Evolutionary conservation across 2,797 vertebrate species (phyloP), one percentile per base, ranked within the genome.

Genomic region (Rhinogobio ventralis): DNA sequence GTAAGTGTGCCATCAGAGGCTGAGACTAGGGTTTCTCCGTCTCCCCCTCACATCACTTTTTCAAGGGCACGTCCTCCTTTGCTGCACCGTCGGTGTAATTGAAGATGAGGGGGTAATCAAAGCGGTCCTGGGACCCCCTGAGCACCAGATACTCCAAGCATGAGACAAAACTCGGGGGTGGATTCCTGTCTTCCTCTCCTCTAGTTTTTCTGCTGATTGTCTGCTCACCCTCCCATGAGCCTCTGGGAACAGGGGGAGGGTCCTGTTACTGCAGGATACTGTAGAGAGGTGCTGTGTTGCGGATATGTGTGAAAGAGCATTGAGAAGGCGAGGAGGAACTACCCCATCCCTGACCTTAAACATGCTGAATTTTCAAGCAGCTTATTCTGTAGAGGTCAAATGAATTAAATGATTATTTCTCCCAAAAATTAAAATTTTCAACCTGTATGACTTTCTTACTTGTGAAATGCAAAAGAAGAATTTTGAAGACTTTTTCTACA

Each of bases 221-320:
- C 55, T 76, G 36, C 51, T 28, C 42, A 19, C 4, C 30, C 49
- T 67, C 85, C 87, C 55, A 23, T 25, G 46, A 42, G 81, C 72
- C 62, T 49, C 25, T 19, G 13, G 68, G 82, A 78, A 39, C 25
- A 14, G 19, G 7, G 2, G 60, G 14, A 17, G 60, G 60, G 28
- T 87, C 84, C 69, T 28, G 72, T 89, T 88, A 83, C 88, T 81
- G 51, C 85, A 81, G 49, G 42, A 84, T 83, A 86, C 87, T 89
- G 86, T 89, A 84, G 86, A 39, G 66, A 85, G 60, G 80, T 14
- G 69, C 73, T 66, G 42, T 55, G 73, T 87, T 81, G 49, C 71
- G 0, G 49, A 57, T 42, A 55, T 77, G 51, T 84, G 82, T 7
- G 53, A 30, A 77, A 83, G 64, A 20, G 71, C 23, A 36, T 78